Conservation (phyloP, 1,140 invertebrate species). For the Stenopsyche tienmushanensis region DNA sequence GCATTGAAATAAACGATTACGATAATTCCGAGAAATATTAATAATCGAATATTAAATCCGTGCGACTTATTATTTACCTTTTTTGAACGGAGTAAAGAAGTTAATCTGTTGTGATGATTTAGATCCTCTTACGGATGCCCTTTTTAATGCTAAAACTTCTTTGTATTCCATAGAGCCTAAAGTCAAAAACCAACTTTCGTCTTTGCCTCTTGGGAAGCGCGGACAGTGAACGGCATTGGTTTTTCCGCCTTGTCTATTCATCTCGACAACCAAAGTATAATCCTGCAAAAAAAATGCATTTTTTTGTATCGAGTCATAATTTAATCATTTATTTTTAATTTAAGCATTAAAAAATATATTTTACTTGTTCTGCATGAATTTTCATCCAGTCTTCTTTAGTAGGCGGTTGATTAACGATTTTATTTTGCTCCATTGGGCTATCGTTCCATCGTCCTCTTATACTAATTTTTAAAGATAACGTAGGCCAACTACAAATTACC, state of each 20-base stretch:
- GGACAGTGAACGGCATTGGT: slow-evolving; percentile 72
- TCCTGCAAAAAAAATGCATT: slow-evolving; percentile 53
- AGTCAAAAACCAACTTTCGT: slow-evolving; percentile 93
- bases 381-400: slow-evolving; percentile 56
- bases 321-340: not conserved
- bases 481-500: slow-evolving; percentile 65
- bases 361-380: slow-evolving; percentile 63
- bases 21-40: not conserved
- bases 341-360: not conserved
- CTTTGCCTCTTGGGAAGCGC: slow-evolving; percentile 88
- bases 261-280: slow-evolving; percentile 67
- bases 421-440: slow-evolving; percentile 52
- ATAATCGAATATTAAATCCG: not conserved
- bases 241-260: slow-evolving; percentile 54
- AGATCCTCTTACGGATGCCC: slow-evolving; percentile 58
- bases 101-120: slow-evolving; percentile 58
- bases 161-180: slow-evolving; percentile 70
- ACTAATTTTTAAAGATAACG: slow-evolving; percentile 58
- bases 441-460: slow-evolving; percentile 59
- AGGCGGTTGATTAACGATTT: slow-evolving; percentile 47
- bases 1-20: slow-evolving; percentile 20
- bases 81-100: slow-evolving; percentile 63
- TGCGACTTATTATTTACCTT: slow-evolving; percentile 49
- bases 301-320: slow-evolving; percentile 13
- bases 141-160: slow-evolving; percentile 87